Evolutionary conservation across 2,888 invertebrate species (phyloP).

Genomic region (Cactoblastis cactorum): DNA sequence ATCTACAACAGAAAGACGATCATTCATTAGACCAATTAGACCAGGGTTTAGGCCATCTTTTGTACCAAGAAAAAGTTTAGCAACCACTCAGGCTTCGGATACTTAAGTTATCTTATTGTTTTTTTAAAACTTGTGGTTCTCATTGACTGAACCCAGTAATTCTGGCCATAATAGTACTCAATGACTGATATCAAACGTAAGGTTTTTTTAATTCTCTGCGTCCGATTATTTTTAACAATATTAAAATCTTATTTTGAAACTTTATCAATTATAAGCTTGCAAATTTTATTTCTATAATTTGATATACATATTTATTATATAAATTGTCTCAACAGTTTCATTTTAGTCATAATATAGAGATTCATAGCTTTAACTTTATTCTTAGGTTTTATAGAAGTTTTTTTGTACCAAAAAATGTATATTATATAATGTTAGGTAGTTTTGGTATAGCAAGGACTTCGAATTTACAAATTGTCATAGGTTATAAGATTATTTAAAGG

Average conservation of each 20-base stretch:
- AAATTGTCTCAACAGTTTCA: constrained; percentile 49
- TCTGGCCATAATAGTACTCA: constrained; percentile 49
- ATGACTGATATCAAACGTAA: constrained; percentile 40
- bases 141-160: constrained; percentile 38
- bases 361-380: constrained; percentile 71
- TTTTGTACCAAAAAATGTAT: constrained; percentile 75
- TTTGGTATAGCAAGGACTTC: constrained; percentile 70
- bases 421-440: constrained; percentile 61
- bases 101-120: constrained; percentile 22
- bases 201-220: constrained; percentile 31
- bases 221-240: constrained; percentile 32
- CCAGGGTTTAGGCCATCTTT: constrained; percentile 64
- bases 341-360: constrained; percentile 69
- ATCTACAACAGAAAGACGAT: constrained; percentile 60
- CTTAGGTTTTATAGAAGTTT: constrained; percentile 59
- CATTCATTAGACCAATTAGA: constrained; percentile 59
- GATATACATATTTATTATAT: constrained; percentile 37
- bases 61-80: constrained; percentile 51
- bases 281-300: constrained; percentile 15
- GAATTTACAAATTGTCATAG: constrained; percentile 66
- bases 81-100: constrained; percentile 42
- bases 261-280: too few relatives aligned
- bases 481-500: constrained; percentile 62
- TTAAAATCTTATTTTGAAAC: neutral
- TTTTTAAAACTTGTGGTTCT: constrained; percentile 28